These are phyloP conservation scores for Drosophila murphyi DNA, from an alignment of 1,140 invertebrate genomes.

Conservation along the genomic window DNA sequence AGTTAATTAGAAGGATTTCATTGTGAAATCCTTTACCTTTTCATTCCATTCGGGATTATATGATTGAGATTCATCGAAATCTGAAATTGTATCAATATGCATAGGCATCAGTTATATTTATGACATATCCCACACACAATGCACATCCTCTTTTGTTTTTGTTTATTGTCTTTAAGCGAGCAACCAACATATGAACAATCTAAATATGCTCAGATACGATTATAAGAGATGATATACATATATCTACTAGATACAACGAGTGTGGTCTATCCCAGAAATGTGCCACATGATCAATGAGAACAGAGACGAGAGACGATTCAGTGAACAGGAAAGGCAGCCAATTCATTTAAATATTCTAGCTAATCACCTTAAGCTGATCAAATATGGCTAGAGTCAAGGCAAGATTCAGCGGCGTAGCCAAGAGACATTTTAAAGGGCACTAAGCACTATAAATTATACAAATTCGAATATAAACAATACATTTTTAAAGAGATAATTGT, in stretches of 20 bases:
- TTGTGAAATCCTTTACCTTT: constrained; percentile 81
- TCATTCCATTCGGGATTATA: constrained; percentile 84
- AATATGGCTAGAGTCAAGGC: not conserved
- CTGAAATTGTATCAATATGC: constrained; percentile 80
- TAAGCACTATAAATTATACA: too few species aligned
- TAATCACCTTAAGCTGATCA: not conserved
- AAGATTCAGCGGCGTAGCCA: constrained; percentile 1
- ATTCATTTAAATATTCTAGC: not conserved
- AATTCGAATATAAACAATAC: too few species aligned
- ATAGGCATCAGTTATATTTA: constrained; percentile 41
- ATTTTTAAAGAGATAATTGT: too few species aligned
- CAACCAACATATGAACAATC: constrained; percentile 35
- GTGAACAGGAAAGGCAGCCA: constrained; percentile 1
- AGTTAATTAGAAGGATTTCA: constrained; percentile 64
- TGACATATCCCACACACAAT: constrained; percentile 3
- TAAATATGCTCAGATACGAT: constrained; percentile 22
- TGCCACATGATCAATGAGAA: constrained; percentile 16
- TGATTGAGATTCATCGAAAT: constrained; percentile 84
- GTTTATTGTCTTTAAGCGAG: constrained; percentile 28
- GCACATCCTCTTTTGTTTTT: constrained; percentile 8
- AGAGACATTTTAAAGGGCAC: not conserved
- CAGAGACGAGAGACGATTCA: not conserved
- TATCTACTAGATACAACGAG: constrained; percentile 22
- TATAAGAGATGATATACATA: constrained; percentile 2
- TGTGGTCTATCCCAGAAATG: constrained; percentile 3